phyloP scores from a whole-genome alignment of 1,140 invertebrate genomes.

The roundworm (Caenorhabditis elegans) region DNA sequence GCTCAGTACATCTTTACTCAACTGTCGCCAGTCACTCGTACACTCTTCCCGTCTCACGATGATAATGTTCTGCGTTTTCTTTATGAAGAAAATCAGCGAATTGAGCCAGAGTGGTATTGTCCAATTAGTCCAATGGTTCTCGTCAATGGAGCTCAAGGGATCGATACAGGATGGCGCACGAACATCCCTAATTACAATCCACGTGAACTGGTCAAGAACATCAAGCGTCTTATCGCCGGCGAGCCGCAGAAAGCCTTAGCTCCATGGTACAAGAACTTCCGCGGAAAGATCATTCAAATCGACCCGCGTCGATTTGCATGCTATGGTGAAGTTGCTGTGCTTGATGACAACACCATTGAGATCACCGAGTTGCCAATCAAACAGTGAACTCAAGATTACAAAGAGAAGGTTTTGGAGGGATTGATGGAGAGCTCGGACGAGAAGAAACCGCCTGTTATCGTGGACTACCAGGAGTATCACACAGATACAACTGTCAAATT shows the following conservation, averaged over 20 bases:
- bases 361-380: no score
- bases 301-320: no score
- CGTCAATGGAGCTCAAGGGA: no score
- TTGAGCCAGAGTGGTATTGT: constrained; percentile 83
- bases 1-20: constrained; percentile 97
- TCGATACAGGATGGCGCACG: constrained; percentile 98
- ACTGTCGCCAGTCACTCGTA: constrained; percentile 77
- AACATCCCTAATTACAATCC: constrained; percentile 95
- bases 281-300: no score
- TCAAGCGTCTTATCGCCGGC: constrained; percentile 80
- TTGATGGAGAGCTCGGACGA: no score
- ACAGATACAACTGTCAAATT: constrained; percentile 92
- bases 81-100: constrained; percentile 88
- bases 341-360: no score
- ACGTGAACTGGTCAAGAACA: constrained; percentile 83
- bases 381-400: no score
- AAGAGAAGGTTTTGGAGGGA: no score
- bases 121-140: constrained; percentile 97
- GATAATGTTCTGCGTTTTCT: constrained; percentile 84
- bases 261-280: no score
- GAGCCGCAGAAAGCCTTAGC: constrained; percentile 78
- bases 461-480: constrained; percentile 87
- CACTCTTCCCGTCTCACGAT: constrained; percentile 85
- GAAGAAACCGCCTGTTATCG: constrained; percentile 62
- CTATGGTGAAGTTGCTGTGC: no score